Conservation (phyloP, 1,140 invertebrate genomes). For the Eriocheir sinensis region DNA sequence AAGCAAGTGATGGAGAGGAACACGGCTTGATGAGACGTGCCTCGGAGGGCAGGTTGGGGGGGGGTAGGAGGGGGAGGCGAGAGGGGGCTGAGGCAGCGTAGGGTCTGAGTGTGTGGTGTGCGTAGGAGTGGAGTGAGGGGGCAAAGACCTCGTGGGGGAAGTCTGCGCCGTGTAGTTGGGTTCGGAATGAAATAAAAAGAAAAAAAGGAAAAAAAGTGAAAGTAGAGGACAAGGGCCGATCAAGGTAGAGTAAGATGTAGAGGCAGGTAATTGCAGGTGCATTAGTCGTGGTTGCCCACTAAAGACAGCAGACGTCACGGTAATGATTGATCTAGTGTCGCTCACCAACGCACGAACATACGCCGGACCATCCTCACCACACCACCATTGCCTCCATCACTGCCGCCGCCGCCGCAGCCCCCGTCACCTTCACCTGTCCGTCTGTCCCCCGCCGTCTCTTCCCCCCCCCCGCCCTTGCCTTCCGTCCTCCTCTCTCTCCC, state of each 20-base stretch:
- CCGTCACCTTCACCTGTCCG: not conserved
- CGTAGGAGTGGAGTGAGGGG: not conserved
- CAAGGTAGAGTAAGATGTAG: not conserved
- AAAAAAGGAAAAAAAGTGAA: not conserved
- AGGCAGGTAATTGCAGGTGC: constrained; percentile 1
- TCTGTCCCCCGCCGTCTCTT: not conserved
- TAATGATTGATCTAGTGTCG: not conserved
- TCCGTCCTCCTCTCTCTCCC: not conserved
- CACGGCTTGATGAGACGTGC: not conserved
- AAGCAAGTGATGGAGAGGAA: not conserved
- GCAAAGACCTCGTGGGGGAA: not conserved
- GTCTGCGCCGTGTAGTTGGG: not conserved
- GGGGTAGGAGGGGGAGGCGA: not conserved
- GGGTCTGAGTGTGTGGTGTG: not conserved
- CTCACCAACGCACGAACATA: not conserved
- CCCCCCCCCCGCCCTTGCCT: not conserved
- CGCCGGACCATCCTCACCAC: not conserved
- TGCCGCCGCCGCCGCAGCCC: not conserved
- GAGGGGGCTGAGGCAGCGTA: not conserved
- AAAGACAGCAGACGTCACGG: not conserved
- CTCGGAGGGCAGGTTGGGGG: not conserved
- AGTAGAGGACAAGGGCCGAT: not conserved
- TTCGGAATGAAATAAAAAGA: not conserved
- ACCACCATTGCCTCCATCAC: no score
- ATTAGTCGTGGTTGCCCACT: not conserved